Conservation (phyloP, 1,140 invertebrate species). For the Elymnias hypermnestra region DNA sequence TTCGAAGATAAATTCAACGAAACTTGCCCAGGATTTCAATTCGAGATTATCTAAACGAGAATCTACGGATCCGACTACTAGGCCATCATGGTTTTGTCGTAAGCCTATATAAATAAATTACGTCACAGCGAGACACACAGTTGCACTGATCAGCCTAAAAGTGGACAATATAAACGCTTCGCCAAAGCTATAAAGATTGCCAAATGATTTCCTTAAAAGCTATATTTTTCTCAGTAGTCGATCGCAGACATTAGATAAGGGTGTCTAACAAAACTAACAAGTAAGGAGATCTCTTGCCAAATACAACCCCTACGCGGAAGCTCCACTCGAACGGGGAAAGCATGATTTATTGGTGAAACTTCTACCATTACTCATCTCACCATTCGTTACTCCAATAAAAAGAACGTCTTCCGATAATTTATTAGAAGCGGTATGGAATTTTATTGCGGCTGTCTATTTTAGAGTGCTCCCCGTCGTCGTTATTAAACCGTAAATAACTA, state of each 20-base stretch:
- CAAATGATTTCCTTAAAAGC: background rate
- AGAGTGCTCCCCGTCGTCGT: constrained; percentile 33
- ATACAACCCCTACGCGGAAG: constrained; percentile 49
- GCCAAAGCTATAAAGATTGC: background rate
- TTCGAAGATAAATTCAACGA: too few relatives aligned
- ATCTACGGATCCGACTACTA: too few relatives aligned
- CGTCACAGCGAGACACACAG: too few relatives aligned
- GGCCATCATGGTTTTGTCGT: too few relatives aligned
- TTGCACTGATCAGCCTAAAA: too few relatives aligned
- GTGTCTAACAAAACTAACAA: constrained; percentile 52
- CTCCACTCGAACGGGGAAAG: constrained; percentile 52
- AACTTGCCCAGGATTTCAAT: too few relatives aligned
- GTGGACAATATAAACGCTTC: background rate
- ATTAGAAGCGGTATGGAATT: constrained; percentile 60
- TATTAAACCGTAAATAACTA: constrained; percentile 47
- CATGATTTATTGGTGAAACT: constrained; percentile 71
- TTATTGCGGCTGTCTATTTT: constrained; percentile 63
- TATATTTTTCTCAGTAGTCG: constrained; percentile 19
- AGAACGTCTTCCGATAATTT: constrained; percentile 68
- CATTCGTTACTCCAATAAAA: constrained; percentile 74
- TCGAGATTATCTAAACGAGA: too few relatives aligned
- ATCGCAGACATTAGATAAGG: constrained; percentile 51
- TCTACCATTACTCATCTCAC: constrained; percentile 69
- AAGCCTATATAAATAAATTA: too few relatives aligned
- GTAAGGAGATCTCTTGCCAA: constrained; percentile 48